Conservation (phyloP, 2,113 vertebrate genomes). For the Carollia perspicillata region DNA sequence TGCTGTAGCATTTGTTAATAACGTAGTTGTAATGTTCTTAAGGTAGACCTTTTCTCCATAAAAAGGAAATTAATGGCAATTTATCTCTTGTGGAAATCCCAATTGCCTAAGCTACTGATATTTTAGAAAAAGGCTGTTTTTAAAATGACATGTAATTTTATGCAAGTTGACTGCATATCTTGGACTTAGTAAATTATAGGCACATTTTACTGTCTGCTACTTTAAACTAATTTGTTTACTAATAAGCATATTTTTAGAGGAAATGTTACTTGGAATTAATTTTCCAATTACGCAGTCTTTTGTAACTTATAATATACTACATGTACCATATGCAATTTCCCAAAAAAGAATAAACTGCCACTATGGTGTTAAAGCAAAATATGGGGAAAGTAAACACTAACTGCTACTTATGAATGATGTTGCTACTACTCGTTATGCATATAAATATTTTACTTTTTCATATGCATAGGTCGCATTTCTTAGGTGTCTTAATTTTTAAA, state of each 20-base stretch:
- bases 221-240: conserved; percentile 70
- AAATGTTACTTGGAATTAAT: conserved; percentile 60
- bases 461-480: conserved; percentile 81
- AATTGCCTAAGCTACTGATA: conserved; percentile 69
- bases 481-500: conserved; percentile 80
- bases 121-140: conserved; percentile 71
- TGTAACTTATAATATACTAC: conserved; percentile 52
- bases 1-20: conserved; percentile 71
- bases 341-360: conserved; percentile 64
- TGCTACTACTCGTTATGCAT: conserved; percentile 73
- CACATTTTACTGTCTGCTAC: conserved; percentile 70
- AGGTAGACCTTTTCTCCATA: conserved; percentile 37
- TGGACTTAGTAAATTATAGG: conserved; percentile 73
- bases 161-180: conserved; percentile 65
- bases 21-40: conserved; percentile 29
- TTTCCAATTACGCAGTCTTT: conserved; percentile 72
- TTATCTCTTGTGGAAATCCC: conserved; percentile 76
- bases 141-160: conserved; percentile 66
- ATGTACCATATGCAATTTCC: conserved; percentile 63
- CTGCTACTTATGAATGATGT: conserved; percentile 76
- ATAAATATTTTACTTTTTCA: conserved; percentile 74
- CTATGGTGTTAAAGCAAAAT: conserved; percentile 71
- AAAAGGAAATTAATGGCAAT: conserved; percentile 60
- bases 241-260: conserved; percentile 67
- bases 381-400: conserved; percentile 51